Evolutionary conservation across 64 coral and sea anemone species (phyloP).

Genomic region (Montipora capricornis): DNA sequence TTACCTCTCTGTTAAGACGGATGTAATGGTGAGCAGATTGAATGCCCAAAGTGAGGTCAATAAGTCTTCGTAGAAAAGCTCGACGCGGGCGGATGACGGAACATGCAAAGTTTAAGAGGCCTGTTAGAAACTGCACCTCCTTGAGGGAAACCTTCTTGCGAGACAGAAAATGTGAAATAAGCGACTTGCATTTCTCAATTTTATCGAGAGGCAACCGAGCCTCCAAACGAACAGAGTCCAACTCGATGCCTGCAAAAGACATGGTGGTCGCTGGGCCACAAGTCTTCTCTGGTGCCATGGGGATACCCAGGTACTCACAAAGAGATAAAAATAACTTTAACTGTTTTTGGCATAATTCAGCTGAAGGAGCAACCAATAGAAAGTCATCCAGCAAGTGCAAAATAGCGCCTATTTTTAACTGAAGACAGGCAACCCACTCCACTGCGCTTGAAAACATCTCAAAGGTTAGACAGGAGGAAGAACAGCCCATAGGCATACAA

Average conservation of each 20-base stretch:
- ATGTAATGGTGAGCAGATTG: no score
- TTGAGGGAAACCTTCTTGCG: background rate
- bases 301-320: background rate
- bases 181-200: background rate
- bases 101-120: no score
- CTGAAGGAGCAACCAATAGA: background rate
- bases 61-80: no score
- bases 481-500: slow-evolving; percentile 21
- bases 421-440: background rate
- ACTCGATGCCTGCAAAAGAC: background rate
- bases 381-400: background rate
- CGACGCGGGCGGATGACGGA: no score
- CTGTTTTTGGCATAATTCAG: background rate
- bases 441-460: background rate
- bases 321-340: background rate
- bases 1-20: no score
- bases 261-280: background rate
- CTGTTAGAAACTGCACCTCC: no score
- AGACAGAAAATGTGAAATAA: background rate
- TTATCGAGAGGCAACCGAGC: background rate
- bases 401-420: background rate
- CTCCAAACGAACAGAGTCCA: background rate
- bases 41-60: no score
- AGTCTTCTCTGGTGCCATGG: slow-evolving; percentile 15
- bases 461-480: background rate